Evolutionary conservation across 2,797 vertebrate species (phyloP).

Genomic region (Silurus lanzhouensis): DNA sequence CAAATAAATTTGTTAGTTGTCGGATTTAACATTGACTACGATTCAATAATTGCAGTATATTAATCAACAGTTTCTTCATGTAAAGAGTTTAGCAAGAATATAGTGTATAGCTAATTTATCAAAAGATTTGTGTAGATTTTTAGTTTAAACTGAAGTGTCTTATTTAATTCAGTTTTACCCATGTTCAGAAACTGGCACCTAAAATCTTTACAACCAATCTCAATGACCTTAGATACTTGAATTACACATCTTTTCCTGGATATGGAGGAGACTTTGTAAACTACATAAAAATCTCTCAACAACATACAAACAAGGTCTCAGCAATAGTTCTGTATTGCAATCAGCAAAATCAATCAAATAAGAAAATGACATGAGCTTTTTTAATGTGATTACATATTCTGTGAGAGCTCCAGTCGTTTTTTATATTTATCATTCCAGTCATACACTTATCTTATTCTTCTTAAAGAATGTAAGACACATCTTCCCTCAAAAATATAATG

Average conservation of each 20-base stretch:
- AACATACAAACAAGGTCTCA: constrained; percentile 31
- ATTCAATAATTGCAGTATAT: neutral
- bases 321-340: constrained; percentile 12
- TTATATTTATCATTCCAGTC: constrained; percentile 37
- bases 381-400: constrained; percentile 47
- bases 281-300: neutral
- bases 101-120: neutral
- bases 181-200: neutral
- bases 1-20: constrained; percentile 4
- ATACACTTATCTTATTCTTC: constrained; percentile 40
- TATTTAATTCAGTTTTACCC: neutral
- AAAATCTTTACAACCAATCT: constrained; percentile 13
- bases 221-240: neutral
- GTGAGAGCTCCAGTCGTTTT: constrained; percentile 31
- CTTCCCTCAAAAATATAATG: constrained; percentile 44
- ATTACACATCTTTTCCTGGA: constrained; percentile 7
- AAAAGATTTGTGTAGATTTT: neutral
- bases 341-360: constrained; percentile 36
- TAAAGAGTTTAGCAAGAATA: neutral
- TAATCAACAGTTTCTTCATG: neutral
- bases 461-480: constrained; percentile 34
- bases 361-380: constrained; percentile 44
- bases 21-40: neutral
- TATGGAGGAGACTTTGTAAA: neutral
- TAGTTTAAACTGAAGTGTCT: neutral